phyloP scores from a whole-genome alignment of 2,113 vertebrate genomes.

The Zosterops japonicus region DNA sequence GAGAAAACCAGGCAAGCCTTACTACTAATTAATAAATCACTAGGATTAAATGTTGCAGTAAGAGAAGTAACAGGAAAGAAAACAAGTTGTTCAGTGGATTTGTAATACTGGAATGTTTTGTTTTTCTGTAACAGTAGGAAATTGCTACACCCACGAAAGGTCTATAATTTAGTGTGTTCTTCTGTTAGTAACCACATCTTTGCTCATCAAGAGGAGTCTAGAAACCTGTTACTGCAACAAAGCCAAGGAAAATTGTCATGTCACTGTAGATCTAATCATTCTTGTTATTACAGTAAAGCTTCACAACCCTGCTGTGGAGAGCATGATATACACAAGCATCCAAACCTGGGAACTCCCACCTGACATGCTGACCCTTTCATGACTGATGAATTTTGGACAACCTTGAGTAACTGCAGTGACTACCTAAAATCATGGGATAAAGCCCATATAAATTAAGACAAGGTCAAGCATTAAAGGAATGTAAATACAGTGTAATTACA shows the following conservation, averaged over 20 bases:
- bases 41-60: background rate
- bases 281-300: background rate
- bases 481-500: background rate
- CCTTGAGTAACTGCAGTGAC: background rate
- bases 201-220: background rate
- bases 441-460: background rate
- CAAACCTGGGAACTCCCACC: background rate
- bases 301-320: background rate
- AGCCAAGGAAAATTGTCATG: background rate
- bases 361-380: background rate
- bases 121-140: background rate
- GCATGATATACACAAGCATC: background rate
- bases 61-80: background rate
- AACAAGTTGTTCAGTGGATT: background rate
- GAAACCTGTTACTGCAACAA: background rate
- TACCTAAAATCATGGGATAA: background rate
- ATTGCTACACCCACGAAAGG: background rate
- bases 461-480: background rate
- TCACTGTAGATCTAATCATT: background rate
- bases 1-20: background rate
- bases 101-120: background rate
- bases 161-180: background rate
- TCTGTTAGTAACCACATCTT: background rate
- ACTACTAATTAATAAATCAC: background rate
- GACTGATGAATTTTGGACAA: background rate